Evolutionary conservation across 2,888 invertebrate genomes (phyloP).

Genomic region (Cancer borealis): DNA sequence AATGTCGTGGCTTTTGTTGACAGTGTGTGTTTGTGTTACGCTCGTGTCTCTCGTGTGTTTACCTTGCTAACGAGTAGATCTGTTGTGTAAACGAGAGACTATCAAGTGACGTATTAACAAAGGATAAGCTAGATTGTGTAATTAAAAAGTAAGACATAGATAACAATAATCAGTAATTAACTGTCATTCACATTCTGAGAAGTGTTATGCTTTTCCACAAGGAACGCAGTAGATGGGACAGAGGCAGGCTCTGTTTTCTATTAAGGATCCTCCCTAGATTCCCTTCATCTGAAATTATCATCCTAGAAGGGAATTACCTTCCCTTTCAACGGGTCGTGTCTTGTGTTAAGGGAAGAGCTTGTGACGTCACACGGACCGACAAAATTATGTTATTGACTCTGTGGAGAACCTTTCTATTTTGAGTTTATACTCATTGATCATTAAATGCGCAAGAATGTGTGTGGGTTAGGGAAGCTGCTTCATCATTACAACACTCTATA

Average conservation of each 20-base stretch:
- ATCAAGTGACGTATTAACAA: slow-evolving; percentile 20
- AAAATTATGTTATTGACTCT: too few relatives aligned
- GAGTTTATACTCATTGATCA: too few relatives aligned
- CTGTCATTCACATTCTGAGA: neutral
- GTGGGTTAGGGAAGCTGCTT: too few relatives aligned
- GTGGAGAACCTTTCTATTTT: too few relatives aligned
- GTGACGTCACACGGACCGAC: neutral
- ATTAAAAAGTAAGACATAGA: neutral
- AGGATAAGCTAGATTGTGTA: neutral
- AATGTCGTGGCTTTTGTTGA: neutral
- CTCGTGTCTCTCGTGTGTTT: neutral
- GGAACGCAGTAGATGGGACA: neutral
- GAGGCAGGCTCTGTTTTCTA: neutral
- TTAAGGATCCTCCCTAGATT: neutral
- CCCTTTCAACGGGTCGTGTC: neutral
- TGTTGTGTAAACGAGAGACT: neutral
- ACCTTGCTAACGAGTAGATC: slow-evolving; percentile 20
- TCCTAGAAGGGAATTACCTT: neutral
- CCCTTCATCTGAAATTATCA: neutral
- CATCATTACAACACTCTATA: too few relatives aligned
- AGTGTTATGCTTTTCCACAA: neutral
- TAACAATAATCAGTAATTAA: slow-evolving; percentile 1
- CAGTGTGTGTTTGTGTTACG: neutral
- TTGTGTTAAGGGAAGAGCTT: neutral
- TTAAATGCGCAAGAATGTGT: too few relatives aligned